Evolutionary conservation across 2,888 invertebrate species (phyloP), one percentile per base, ranked within the genome.

Genomic region (Gymnosoma rotundatum): DNA sequence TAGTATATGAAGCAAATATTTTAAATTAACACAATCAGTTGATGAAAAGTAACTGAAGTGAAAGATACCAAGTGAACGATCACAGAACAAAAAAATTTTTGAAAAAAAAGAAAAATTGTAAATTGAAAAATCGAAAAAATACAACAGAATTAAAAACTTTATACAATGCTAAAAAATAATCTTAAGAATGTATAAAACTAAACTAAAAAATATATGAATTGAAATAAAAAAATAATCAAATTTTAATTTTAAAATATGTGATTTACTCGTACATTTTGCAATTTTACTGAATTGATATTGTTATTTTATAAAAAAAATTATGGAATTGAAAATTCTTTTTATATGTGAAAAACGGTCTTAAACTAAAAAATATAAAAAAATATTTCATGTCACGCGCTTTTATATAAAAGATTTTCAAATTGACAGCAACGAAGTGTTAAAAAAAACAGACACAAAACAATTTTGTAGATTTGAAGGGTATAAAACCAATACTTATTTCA

Each of bases 1-100:
- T 64, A 66, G 80, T 86, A 87, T 87, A 85, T 86, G 48, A 85
- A 82, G 85, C 83, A 87, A 86, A 85, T 85, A 87, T 87, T 87
- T 86, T 86, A 86, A 86, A 86, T 86, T 86, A 86, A 83, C 86
- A 86, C 80, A 81, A 83, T 87, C 86, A 87, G 87, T 87, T 86
- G 86, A 67, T 74, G 63, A 83, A 80, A 79, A 83, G 86, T 73
- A 79, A 78, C 63, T 78, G 82, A 86, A 83, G 76, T 36, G 86
- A 74, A 74, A 74, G 76, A 76, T 56, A 67, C 78, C 42, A 61
- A 78, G 36, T 20, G 32, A 21, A 80, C n/a, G 9, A 45, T n/a
- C 10, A 50, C 58, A 56, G 8, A 38, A 69, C 25, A 52, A 73
- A 50, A 21, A 42, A 36, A 54, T 58, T 16, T 9, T 58, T 21